A percentile compares a stretch with the other conserved stretches of the same genome.
phyloP scores from a whole-genome alignment of 2,113 vertebrate genomes.

The Nyctibius bracteatus region DNA sequence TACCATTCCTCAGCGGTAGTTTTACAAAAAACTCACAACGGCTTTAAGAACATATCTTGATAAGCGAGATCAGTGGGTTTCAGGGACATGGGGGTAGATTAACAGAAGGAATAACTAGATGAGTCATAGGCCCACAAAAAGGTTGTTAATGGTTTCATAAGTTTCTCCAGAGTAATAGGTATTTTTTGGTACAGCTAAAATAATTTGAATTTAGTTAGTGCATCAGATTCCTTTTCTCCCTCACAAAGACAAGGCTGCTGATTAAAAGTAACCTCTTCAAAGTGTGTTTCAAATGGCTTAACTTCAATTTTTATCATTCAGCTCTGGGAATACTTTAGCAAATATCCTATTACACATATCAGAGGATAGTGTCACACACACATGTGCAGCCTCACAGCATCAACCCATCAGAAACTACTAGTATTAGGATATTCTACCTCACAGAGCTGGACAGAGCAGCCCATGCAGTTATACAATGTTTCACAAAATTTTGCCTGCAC shows the following conservation, averaged over 20 bases:
- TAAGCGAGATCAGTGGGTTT: not conserved
- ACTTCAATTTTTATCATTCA: not conserved
- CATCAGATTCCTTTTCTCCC: not conserved
- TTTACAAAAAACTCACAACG: not conserved
- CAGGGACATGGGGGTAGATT: not conserved
- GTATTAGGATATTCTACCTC: not conserved
- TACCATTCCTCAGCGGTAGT: not conserved
- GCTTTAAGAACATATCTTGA: not conserved
- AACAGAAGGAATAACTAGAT: not conserved
- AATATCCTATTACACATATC: not conserved
- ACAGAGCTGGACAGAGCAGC: not conserved
- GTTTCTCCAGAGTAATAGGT: not conserved
- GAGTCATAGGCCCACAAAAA: not conserved
- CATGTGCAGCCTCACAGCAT: not conserved
- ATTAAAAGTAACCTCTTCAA: not conserved
- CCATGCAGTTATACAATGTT: not conserved
- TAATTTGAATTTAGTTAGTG: not conserved
- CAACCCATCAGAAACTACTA: not conserved
- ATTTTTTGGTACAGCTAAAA: not conserved
- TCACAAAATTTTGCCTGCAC: not conserved
- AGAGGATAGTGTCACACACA: not conserved
- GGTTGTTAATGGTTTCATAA: not conserved
- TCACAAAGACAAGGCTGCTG: not conserved
- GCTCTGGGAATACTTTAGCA: not conserved
- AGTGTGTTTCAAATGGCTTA: not conserved